Conservation (phyloP, 2,797 vertebrate genomes). For the Phylloscopus collybita region DNA sequence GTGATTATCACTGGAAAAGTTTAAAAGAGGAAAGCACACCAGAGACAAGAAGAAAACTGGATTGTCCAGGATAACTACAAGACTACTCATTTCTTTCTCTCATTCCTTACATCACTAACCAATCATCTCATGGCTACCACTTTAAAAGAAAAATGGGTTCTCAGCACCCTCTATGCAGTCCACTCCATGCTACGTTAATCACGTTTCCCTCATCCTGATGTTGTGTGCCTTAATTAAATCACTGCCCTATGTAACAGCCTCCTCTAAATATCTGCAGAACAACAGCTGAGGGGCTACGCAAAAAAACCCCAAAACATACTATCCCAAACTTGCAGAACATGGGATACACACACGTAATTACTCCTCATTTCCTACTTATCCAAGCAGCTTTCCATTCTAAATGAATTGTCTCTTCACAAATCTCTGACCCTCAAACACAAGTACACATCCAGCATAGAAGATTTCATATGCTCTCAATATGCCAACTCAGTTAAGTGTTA, state of each 20-base stretch:
- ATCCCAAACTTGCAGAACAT: neutral
- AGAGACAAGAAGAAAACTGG: neutral
- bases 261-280: neutral
- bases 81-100: neutral
- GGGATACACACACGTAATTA: neutral
- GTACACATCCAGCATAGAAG: accelerated
- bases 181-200: neutral
- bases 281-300: neutral
- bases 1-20: neutral
- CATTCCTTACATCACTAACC: neutral
- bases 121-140: neutral
- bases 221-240: neutral
- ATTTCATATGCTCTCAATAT: neutral
- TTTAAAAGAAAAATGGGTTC: neutral
- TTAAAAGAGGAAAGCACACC: neutral
- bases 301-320: neutral
- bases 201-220: neutral
- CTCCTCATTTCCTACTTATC: neutral
- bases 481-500: neutral
- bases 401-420: accelerated
- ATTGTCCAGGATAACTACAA: neutral
- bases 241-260: neutral
- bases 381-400: neutral
- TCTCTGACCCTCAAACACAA: neutral
- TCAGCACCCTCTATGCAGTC: neutral